Evolutionary conservation across 2,797 vertebrate species (phyloP).

Genomic region (Eulemur coronatus): DNA sequence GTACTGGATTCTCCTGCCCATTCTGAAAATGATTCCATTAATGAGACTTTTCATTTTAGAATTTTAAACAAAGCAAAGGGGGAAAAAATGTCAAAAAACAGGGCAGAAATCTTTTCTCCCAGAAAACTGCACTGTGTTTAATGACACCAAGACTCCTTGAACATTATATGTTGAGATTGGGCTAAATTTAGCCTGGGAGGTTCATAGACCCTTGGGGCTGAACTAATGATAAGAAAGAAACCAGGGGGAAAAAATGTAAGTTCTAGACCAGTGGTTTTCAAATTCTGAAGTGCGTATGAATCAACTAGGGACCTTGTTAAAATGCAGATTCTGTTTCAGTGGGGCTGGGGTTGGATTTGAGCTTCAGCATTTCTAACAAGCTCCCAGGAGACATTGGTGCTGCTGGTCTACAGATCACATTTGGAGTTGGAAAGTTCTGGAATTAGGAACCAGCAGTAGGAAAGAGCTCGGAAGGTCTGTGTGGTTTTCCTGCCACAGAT

Average conservation of each 20-base stretch:
- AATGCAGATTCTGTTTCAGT: constrained; percentile 4
- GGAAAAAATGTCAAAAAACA: neutral
- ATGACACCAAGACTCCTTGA: neutral
- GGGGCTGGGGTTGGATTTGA: neutral
- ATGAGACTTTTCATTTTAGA: constrained; percentile 6
- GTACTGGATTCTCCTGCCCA: neutral
- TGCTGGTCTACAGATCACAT: neutral
- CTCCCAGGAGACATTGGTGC: neutral
- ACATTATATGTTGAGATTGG: neutral
- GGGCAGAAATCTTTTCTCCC: neutral
- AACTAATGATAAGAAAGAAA: constrained; percentile 11
- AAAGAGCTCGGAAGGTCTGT: neutral
- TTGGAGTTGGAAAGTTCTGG: neutral
- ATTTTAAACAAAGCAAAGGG: constrained; percentile 43
- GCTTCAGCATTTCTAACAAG: neutral
- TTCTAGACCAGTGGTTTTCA: constrained; percentile 23
- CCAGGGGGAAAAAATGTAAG: neutral
- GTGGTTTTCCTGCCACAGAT: neutral
- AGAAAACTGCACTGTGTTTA: neutral
- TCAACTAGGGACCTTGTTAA: neutral
- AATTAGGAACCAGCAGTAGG: neutral
- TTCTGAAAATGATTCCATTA: constrained; percentile 16
- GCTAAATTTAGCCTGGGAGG: neutral
- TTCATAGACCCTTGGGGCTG: neutral
- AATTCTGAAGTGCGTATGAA: neutral